Conservation (phyloP, 2,113 vertebrate species). For the Atractosteus spatula region DNA sequence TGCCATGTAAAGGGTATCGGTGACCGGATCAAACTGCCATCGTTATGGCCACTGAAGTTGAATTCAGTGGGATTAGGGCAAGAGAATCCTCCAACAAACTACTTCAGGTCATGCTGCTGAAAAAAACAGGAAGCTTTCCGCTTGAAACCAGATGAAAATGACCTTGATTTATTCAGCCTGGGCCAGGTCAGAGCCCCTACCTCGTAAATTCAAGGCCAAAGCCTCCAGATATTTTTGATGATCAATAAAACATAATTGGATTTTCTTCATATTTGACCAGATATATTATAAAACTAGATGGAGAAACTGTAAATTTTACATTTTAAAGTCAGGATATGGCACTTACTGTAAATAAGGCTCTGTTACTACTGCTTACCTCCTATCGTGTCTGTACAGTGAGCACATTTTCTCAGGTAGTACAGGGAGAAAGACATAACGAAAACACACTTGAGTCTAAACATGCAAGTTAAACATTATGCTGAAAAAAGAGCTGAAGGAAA, state of each 20-base stretch:
- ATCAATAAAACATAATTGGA: constrained; percentile 50
- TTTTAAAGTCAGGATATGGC: constrained; percentile 26
- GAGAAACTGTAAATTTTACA: constrained; percentile 31
- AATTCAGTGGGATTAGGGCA: too few species aligned
- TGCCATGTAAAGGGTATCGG: too few species aligned
- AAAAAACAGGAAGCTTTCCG: neutral
- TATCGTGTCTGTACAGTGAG: too few species aligned
- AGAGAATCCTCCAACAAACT: neutral
- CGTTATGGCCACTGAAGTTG: too few species aligned
- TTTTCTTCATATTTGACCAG: constrained; percentile 40
- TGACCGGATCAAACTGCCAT: too few species aligned
- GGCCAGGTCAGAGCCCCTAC: constrained; percentile 4
- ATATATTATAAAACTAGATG: constrained; percentile 31
- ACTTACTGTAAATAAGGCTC: constrained; percentile 27
- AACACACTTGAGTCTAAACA: too few species aligned
- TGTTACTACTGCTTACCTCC: too few species aligned
- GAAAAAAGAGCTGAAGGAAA: too few species aligned
- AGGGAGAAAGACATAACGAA: too few species aligned
- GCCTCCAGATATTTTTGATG: constrained; percentile 33
- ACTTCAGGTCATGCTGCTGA: too few species aligned
- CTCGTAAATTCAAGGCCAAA: constrained; percentile 37
- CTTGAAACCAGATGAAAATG: constrained; percentile 18
- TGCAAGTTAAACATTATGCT: too few species aligned
- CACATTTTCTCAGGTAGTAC: too few species aligned
- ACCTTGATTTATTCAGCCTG: constrained; percentile 37